Percentiles rank a stretch among this genome's conserved stretches.
Conservation (phyloP, 1,140 invertebrate genomes). For the Drosophila carrolli region DNA sequence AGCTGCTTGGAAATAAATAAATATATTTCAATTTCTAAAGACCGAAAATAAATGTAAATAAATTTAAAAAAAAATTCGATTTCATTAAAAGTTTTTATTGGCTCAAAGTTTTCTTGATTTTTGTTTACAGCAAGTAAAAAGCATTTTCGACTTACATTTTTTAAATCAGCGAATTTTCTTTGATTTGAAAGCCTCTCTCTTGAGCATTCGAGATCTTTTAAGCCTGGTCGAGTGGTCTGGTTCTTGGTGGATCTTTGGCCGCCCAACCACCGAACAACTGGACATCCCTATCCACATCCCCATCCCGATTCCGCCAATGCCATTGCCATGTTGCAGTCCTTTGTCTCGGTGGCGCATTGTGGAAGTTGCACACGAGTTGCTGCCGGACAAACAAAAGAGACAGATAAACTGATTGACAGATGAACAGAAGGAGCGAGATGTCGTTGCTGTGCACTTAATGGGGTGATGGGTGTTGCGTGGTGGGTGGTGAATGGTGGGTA, state of each 20-base stretch:
- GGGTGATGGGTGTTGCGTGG: neutral
- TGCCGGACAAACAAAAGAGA: conserved; percentile 43
- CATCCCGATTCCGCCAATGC: neutral
- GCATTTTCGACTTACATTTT: too few relatives aligned
- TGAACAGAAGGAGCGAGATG: conserved; percentile 29
- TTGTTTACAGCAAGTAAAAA: too few relatives aligned
- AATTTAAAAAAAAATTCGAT: too few relatives aligned
- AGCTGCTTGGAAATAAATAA: too few relatives aligned
- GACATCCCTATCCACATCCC: too few relatives aligned
- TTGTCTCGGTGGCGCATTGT: conserved; percentile 55
- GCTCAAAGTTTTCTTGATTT: too few relatives aligned
- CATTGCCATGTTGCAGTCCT: conserved; percentile 52
- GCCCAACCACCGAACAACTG: neutral
- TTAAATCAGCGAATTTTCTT: neutral
- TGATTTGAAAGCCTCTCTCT: neutral
- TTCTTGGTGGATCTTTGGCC: neutral
- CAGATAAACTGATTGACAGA: conserved; percentile 55
- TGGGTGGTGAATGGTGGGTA: neutral
- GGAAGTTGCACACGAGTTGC: conserved; percentile 52
- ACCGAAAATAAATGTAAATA: too few relatives aligned
- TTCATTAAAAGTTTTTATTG: too few relatives aligned
- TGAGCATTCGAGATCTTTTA: conserved; percentile 1
- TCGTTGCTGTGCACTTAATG: conserved; percentile 33
- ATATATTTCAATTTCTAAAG: too few relatives aligned
- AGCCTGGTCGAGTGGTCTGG: neutral